Evolutionary conservation across 2,113 vertebrate species (phyloP).

Genomic region (Furnarius figulus): DNA sequence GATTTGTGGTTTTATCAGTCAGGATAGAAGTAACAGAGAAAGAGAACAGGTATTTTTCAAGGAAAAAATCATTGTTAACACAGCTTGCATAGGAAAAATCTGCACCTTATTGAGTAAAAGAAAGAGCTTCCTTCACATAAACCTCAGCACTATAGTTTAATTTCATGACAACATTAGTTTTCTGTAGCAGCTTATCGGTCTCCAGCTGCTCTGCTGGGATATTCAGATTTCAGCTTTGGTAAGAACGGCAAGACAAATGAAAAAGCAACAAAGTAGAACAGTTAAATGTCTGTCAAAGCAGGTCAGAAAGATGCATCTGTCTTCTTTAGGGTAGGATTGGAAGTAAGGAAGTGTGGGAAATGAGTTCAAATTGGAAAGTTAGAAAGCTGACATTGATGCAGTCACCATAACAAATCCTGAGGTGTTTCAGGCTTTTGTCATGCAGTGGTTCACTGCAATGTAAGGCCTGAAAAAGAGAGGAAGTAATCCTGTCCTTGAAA

Average conservation of each 20-base stretch:
- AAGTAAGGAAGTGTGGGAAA: neutral
- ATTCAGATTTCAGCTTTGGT: neutral
- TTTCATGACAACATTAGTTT: neutral
- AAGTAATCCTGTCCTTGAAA: constrained; percentile 11
- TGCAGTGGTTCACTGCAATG: neutral
- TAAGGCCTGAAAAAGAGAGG: neutral
- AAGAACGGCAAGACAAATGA: neutral
- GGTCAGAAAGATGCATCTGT: neutral
- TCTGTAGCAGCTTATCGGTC: neutral
- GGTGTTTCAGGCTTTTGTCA: neutral
- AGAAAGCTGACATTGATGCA: constrained; percentile 26
- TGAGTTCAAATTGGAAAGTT: constrained; percentile 35
- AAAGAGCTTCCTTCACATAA: neutral
- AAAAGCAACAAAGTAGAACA: neutral
- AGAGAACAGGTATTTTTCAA: neutral
- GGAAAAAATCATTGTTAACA: neutral
- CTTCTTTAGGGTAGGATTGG: neutral
- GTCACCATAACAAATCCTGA: neutral
- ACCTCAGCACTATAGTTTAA: neutral
- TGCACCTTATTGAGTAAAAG: neutral
- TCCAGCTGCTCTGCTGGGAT: neutral
- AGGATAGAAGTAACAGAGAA: neutral
- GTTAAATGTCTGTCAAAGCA: neutral
- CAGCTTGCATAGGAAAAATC: neutral
- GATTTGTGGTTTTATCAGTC: neutral